Conservation (phyloP, 2,113 vertebrate genomes). For the Smithornis capensis region DNA sequence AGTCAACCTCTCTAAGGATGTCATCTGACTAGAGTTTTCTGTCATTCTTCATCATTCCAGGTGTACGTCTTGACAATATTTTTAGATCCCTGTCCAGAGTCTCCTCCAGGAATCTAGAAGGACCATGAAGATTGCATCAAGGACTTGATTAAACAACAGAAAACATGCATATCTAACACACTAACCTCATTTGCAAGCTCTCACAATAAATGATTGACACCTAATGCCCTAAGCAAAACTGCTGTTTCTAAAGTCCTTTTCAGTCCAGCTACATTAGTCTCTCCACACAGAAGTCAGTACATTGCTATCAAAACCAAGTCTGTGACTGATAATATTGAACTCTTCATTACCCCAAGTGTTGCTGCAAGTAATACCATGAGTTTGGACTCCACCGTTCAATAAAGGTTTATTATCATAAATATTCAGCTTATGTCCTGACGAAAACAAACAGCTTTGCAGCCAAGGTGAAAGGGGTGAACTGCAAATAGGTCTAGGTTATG, state of each 20-base stretch:
- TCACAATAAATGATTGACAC: slow-evolving; percentile 29
- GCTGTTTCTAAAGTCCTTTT: slow-evolving; percentile 53
- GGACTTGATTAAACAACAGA: slow-evolving; percentile 40
- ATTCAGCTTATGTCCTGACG: background rate
- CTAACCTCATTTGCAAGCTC: slow-evolving; percentile 53
- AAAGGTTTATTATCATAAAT: slow-evolving; percentile 50
- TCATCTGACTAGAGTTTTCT: background rate
- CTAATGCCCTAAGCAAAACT: slow-evolving; percentile 54
- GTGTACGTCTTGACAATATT: slow-evolving; percentile 21
- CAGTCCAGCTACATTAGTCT: slow-evolving; percentile 33
- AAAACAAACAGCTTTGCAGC: slow-evolving; percentile 27
- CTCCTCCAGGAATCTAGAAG: slow-evolving; percentile 31
- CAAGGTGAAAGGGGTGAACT: slow-evolving; percentile 25
- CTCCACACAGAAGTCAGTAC: background rate
- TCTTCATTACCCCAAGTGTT: slow-evolving; percentile 52
- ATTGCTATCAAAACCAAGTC: slow-evolving; percentile 1
- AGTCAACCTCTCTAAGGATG: slow-evolving; percentile 3
- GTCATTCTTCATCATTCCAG: background rate
- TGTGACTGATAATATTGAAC: slow-evolving; percentile 43
- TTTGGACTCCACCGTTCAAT: background rate
- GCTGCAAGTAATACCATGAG: slow-evolving; percentile 43
- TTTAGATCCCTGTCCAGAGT: slow-evolving; percentile 20
- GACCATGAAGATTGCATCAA: slow-evolving; percentile 38
- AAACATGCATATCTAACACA: background rate
- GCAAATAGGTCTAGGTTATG: slow-evolving; percentile 35